Evolutionary conservation across 2,113 vertebrate genomes (phyloP).

Genomic region (Coturnix japonica): DNA sequence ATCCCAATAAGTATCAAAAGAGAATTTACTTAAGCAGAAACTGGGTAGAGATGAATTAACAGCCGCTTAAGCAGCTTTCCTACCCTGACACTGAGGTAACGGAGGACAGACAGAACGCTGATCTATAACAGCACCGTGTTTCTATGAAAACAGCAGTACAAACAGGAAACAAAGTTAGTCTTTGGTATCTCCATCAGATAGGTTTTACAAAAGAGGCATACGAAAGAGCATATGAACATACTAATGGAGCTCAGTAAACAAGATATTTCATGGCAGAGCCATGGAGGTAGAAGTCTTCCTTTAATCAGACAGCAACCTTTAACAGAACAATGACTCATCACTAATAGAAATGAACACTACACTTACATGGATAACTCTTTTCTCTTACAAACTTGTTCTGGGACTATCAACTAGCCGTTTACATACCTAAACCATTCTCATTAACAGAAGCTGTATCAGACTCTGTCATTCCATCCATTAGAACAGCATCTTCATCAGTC

Average conservation of each 20-base stretch:
- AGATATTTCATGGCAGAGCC: not conserved
- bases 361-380: not conserved
- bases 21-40: slow-evolving; percentile 39
- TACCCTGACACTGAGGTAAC: not conserved
- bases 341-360: slow-evolving; percentile 46
- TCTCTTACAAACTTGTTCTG: not conserved
- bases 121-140: not conserved
- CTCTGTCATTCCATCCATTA: slow-evolving; percentile 96
- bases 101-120: not conserved
- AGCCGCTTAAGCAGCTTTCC: slow-evolving; percentile 34
- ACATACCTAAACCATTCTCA: slow-evolving; percentile 96
- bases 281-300: not conserved
- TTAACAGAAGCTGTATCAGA: slow-evolving; percentile 96
- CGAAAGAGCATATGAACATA: slow-evolving; percentile 7
- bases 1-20: not conserved
- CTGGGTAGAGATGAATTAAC: not conserved
- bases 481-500: slow-evolving; percentile 93
- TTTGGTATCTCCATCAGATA: slow-evolving; percentile 19
- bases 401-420: slow-evolving; percentile 36
- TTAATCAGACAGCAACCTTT: slow-evolving; percentile 31
- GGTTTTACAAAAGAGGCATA: slow-evolving; percentile 19
- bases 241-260: slow-evolving; percentile 30
- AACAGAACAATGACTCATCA: not conserved
- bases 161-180: not conserved
- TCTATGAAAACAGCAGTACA: not conserved